Base-by-base conservation (phyloP, 2,888 invertebrate genomes). In the Antheraea yamamai region DNA sequence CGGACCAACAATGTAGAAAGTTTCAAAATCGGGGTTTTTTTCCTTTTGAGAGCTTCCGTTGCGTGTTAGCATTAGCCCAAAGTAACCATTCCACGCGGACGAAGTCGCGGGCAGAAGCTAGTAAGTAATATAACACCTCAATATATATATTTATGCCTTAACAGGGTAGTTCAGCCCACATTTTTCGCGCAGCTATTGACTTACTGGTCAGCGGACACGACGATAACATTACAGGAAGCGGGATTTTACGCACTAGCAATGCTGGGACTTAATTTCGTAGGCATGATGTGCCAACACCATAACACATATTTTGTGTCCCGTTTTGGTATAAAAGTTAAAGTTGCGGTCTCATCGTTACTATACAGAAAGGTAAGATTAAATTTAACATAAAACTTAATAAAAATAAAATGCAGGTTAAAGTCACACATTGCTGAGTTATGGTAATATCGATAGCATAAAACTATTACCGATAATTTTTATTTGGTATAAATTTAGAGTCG, bases 321-420 rank as follows among this genome's bases (percentile, higher is more conserved):
- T 75, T 94, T 96, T 75, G 97, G 97, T 78, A 96, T 97, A 96
- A 95, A 96, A 85, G 89, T 97, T 66, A 95, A 97, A 85, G 95
- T 97, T 0, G 97, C 97, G 0, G 96, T 96, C 81, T 97, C 97
- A 76, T 96, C 97, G 0, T 89, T 98, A 0, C 91, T 98, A 64
- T 97, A 97, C 83, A 96, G 97, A 90, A 98, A 98, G 96, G 97
- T 97, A 87, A 83, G 78, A 76, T 61, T 64, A 55, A 55, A 70
- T 75, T 75, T 26, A 47, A 47, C 47, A 47, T 47, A 47, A 47
- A 47, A 47, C 47, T 47, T 47, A 47, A 47, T 47, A 47, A 47
- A 47, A 12, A 47, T 47, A 47, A 2, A 47, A 47, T 39, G 4
- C 39, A 39, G 10, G 10, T 6, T 39, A 39, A 39, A 6, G 39